Evolutionary conservation across 2,113 vertebrate genomes (phyloP).

Genomic region (Oreochromis tanganicae): DNA sequence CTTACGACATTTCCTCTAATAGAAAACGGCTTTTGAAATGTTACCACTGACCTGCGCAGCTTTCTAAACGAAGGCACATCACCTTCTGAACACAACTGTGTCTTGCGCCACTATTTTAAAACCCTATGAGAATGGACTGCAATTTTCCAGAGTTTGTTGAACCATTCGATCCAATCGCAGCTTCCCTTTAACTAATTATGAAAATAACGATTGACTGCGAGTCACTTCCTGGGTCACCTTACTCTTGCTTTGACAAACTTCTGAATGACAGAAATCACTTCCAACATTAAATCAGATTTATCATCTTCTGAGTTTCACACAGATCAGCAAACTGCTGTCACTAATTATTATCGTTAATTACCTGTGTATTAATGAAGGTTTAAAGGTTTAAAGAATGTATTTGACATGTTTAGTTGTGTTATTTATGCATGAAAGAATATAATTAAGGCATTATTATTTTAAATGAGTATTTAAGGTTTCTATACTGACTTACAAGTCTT

Average conservation of each 20-base stretch:
- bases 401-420: not conserved
- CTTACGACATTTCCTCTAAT: constrained; percentile 79
- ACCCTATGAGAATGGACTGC: not conserved
- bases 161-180: not conserved
- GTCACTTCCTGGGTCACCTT: not conserved
- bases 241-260: not conserved
- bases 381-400: not conserved
- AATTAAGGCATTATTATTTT: not conserved
- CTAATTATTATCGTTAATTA: not conserved
- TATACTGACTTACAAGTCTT: not conserved
- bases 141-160: not conserved
- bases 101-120: not conserved
- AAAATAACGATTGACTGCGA: not conserved
- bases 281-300: not conserved
- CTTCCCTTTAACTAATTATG: not conserved
- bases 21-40: constrained; percentile 71
- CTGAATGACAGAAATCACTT: not conserved
- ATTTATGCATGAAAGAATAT: not conserved
- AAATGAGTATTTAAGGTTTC: not conserved
- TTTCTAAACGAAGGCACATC: constrained; percentile 31
- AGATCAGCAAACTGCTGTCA: not conserved
- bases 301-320: not conserved
- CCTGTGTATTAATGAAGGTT: not conserved
- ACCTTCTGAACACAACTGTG: constrained; percentile 11
- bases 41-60: constrained; percentile 47